Evolutionary conservation across 64 coral and sea anemone genomes (phyloP).

Genomic region (Orbicella faveolata): DNA sequence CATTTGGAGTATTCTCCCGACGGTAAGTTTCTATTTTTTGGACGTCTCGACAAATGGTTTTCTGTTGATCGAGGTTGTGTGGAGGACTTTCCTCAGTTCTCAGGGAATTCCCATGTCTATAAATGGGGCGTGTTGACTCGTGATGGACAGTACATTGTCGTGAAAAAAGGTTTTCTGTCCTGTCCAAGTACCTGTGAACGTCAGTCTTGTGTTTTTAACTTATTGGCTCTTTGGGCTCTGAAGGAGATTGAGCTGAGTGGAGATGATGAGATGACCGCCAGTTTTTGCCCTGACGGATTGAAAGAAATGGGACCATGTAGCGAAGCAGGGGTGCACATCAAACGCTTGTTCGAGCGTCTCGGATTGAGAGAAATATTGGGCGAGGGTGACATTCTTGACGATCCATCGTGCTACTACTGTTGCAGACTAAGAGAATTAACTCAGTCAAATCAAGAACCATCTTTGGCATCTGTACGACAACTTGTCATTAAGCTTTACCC

Average conservation of each 20-base stretch:
- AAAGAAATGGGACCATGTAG: neutral
- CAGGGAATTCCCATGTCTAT: neutral
- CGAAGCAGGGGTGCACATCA: neutral
- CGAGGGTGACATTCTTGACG: too few species aligned
- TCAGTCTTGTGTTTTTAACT: neutral
- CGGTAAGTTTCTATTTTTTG: conserved; percentile 1
- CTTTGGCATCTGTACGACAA: neutral
- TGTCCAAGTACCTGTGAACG: neutral
- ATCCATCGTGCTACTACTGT: neutral
- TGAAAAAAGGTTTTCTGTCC: neutral
- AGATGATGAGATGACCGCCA: neutral
- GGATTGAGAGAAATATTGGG: neutral
- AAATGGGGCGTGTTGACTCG: neutral
- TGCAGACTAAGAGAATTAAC: neutral
- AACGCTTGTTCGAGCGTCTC: neutral
- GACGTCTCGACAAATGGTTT: neutral
- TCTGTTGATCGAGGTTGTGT: conserved; percentile 16
- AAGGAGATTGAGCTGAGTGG: neutral
- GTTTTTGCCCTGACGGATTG: neutral
- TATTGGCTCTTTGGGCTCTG: neutral
- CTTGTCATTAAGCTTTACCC: neutral
- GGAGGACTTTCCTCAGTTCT: neutral
- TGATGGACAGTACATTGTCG: neutral
- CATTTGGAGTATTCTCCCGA: neutral
- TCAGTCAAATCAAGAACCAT: neutral